Conservation (phyloP, 37 sponge, comb jelly and placozoan genomes). For the Petrosia ficiformis region DNA sequence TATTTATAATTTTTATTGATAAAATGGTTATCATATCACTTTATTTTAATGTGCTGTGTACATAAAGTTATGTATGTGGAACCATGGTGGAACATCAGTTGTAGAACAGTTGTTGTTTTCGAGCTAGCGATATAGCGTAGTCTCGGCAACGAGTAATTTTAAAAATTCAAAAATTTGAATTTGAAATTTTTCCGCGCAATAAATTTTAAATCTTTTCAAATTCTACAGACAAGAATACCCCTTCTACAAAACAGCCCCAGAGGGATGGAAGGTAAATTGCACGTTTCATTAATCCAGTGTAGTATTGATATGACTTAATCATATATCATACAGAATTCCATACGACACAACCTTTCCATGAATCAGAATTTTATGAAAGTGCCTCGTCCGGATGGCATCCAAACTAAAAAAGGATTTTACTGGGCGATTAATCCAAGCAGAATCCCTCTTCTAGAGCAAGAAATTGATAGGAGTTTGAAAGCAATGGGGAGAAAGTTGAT, state of each 20-base stretch:
- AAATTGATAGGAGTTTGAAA: conserved; percentile 22
- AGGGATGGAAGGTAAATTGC: conserved; percentile 78
- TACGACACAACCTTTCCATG: conserved; percentile 79
- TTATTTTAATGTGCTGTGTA: no score
- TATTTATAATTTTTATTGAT: background rate
- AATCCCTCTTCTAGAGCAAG: conserved; percentile 20
- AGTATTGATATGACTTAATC: background rate
- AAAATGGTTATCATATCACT: background rate
- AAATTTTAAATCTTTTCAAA: background rate
- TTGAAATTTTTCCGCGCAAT: no score
- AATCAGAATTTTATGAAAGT: conserved; percentile 65
- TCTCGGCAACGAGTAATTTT: no score
- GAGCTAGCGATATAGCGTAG: no score
- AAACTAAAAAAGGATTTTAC: conserved; percentile 51
- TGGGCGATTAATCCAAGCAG: conserved; percentile 39
- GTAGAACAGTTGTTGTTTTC: no score
- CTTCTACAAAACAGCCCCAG: conserved; percentile 69
- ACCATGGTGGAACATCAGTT: no score
- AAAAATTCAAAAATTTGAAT: no score
- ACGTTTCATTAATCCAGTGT: no score
- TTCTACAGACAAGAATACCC: conserved; percentile 60
- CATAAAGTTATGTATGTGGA: no score
- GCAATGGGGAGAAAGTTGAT: conserved; percentile 4
- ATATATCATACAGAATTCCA: conserved; percentile 48
- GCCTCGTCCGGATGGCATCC: conserved; percentile 35